phyloP scores from a whole-genome alignment of 2,113 vertebrate genomes.

The Serranochromis macrocephalus region DNA sequence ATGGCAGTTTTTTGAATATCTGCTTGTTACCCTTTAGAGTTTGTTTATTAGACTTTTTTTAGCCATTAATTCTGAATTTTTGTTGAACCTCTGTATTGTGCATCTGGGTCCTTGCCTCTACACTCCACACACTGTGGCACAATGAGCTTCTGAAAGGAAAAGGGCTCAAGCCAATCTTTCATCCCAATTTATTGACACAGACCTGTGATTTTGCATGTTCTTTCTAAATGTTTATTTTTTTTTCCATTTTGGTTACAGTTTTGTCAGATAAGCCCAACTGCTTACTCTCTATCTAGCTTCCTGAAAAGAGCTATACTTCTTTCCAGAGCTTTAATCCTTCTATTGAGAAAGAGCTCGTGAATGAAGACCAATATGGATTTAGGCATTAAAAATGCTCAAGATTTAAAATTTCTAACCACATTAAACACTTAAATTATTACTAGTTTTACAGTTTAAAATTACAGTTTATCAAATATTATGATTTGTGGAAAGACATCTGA shows the following conservation, averaged over 20 bases:
- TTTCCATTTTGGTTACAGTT: neutral
- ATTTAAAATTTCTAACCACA: neutral
- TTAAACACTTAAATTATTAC: neutral
- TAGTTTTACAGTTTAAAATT: neutral
- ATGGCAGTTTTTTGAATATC: neutral
- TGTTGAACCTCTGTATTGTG: neutral
- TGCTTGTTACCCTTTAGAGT: neutral
- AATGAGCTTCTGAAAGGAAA: neutral
- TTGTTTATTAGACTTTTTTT: neutral
- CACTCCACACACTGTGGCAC: neutral
- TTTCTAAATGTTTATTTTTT: neutral
- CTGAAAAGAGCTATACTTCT: neutral
- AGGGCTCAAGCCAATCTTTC: neutral
- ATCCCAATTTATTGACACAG: neutral
- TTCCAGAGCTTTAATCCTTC: neutral
- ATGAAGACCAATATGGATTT: neutral
- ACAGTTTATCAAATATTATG: neutral
- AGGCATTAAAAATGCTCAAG: neutral
- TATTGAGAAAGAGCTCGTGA: neutral
- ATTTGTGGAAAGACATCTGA: neutral
- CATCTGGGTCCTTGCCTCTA: neutral
- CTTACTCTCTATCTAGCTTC: neutral
- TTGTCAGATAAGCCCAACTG: neutral
- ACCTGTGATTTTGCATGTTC: neutral
- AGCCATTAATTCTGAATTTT: neutral